phyloP scores from a whole-genome alignment of 2,888 invertebrate species.

The Erynnis tages region DNA sequence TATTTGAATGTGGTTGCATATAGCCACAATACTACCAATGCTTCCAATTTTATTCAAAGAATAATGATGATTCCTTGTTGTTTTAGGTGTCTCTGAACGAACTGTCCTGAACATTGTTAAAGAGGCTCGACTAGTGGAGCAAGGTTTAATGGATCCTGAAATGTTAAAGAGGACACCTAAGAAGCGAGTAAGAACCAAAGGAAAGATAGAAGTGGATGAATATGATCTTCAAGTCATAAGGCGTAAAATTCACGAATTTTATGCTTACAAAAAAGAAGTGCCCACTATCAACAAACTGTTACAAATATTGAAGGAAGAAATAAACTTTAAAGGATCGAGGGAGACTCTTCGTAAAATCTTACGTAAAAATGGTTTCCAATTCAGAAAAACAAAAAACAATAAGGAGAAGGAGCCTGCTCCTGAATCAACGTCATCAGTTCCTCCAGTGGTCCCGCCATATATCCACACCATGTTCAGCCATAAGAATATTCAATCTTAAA shows the following conservation, averaged over 20 bases:
- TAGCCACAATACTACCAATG: too few relatives aligned
- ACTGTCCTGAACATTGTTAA: conserved; percentile 72
- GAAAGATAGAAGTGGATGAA: conserved; percentile 72
- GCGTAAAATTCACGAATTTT: conserved; percentile 73
- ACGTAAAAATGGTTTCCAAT: conserved; percentile 73
- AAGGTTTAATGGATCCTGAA: conserved; percentile 70
- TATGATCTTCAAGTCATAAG: conserved; percentile 71
- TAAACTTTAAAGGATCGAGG: conserved; percentile 71
- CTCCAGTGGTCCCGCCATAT: conserved; percentile 68
- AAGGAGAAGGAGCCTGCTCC: conserved; percentile 65
- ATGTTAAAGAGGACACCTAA: conserved; percentile 68
- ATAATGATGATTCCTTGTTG: neutral
- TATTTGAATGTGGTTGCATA: too few relatives aligned
- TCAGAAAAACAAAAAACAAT: conserved; percentile 70
- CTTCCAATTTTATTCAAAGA: too few relatives aligned
- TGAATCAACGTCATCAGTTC: conserved; percentile 56
- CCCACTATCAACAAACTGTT: conserved; percentile 72
- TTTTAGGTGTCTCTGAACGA: conserved; percentile 70
- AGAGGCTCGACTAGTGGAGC: conserved; percentile 71
- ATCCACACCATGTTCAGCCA: conserved; percentile 73
- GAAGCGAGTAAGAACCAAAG: conserved; percentile 69
- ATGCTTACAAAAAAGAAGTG: conserved; percentile 73
- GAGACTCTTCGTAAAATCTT: conserved; percentile 71
- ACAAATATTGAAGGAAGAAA: conserved; percentile 71
- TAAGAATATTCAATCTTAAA: conserved; percentile 65